Base-by-base conservation (phyloP, 2,888 invertebrate genomes). In the Epistrophe eligans region DNA sequence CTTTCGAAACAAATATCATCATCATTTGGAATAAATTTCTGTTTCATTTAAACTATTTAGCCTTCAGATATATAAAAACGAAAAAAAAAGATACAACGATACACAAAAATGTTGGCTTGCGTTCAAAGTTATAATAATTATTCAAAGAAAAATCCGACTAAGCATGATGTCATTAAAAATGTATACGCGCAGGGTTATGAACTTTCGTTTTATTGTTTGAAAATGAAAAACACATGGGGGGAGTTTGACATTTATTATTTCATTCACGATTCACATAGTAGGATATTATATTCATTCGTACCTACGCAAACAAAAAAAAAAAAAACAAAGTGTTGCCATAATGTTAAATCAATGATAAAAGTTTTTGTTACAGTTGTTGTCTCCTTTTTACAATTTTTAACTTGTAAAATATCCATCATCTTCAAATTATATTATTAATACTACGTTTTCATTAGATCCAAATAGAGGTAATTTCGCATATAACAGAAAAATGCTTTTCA, bases 171-270 rank as follows among this genome's bases (percentile, higher is more conserved):
- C 85, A 85, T 74, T 74, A 70, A 70, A 52, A 13, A 70, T 70
- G 70, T 55, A 79, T 81, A 81, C 77, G 64, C 72, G 64, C 70
- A 81, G 77, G 85, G 85, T 85, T 85, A 85, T 85, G 81, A 85
- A 81, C 85, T 81, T 70, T 76, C 57, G 73, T 81, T 77, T 85
- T 72, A 77, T 81, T 85, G 71, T 81, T 74, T 74, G 15, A 52
- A 73, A 24, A 84, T 48, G 50, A 50, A 62, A n/a, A 64, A 73
- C 13, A 4, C 58, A 79, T 57, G 70, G 77, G 28, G 35, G 19
- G 24, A 15, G 43, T 81, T 74, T 85, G 81, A 81, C 81, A 85
- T 85, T 74, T 70, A 79, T 79, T 85, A 79, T 74, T 85, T 81
- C 77, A 81, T 81, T 85, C 77, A 74, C 52, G 57, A 72, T 40